These are phyloP conservation scores for Pristionchus japonicus DNA, from an alignment of 2,888 invertebrate genomes.

Conservation along the genomic window DNA sequence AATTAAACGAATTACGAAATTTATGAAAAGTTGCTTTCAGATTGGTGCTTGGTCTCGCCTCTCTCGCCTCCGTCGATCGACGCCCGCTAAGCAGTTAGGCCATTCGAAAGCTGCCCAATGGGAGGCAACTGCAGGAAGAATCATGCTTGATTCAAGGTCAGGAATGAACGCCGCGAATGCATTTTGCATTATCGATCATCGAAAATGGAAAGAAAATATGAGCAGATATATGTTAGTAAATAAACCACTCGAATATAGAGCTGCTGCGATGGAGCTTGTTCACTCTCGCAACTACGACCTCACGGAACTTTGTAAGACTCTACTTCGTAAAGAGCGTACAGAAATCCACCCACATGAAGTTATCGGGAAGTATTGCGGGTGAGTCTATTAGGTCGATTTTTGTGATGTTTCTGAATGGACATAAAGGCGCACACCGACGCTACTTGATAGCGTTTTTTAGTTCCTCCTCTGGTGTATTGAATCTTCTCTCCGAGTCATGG, in stretches of 20 bases:
- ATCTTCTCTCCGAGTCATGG: slow-evolving; percentile 69
- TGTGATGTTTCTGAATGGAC: too few relatives aligned
- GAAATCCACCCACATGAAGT: slow-evolving; percentile 63
- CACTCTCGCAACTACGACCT: slow-evolving; percentile 92
- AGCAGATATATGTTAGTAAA: too few relatives aligned
- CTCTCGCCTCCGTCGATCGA: slow-evolving; percentile 86
- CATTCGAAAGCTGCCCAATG: slow-evolving; percentile 68
- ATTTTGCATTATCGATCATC: too few relatives aligned
- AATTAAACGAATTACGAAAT: too few relatives aligned
- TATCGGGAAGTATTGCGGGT: slow-evolving; percentile 54
- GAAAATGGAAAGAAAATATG: too few relatives aligned
- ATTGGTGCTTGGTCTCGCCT: slow-evolving; percentile 88
- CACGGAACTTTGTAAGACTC: slow-evolving; percentile 78
- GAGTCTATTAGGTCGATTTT: not conserved
- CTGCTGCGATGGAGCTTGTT: slow-evolving; percentile 93
- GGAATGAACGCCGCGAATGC: not conserved
- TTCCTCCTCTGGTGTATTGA: slow-evolving; percentile 49
- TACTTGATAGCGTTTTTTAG: slow-evolving; percentile 31
- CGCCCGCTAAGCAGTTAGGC: slow-evolving; percentile 59
- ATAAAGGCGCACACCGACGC: too few relatives aligned
- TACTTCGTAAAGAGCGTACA: slow-evolving; percentile 74
- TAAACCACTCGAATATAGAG: slow-evolving; percentile 55
- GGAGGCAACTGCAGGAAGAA: slow-evolving; percentile 72
- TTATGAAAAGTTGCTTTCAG: too few relatives aligned
- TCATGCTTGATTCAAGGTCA: slow-evolving; percentile 68